Evolutionary conservation across 2,797 vertebrate species (phyloP), one percentile per base, ranked within the genome.

Genomic region (Liparis tanakae): DNA sequence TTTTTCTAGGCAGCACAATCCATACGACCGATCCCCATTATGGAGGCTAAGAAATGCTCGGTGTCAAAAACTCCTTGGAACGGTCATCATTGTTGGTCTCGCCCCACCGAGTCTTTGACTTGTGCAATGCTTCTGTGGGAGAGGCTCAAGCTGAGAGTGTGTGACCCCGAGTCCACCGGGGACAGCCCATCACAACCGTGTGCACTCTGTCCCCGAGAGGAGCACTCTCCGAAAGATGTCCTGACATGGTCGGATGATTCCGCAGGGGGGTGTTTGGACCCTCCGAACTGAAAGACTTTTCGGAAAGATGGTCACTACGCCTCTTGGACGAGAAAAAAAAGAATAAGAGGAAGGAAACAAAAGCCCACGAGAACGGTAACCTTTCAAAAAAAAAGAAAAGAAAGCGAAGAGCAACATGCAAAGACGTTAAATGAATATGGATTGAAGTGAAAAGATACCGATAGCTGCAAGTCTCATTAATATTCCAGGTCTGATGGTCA

Each of bases 21-120:
- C 79, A 76, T 76, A 53, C 43, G 75, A 85, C 70, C 76, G 37
- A 50, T 65, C 63, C 60, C 62, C 73, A 63, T 75, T 70, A 79
- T 58, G 72, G 61, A 70, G 73, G 70, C 71, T 77, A 85, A 82
- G 74, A 85, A 86, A 89, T 82, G 79, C 57, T 77, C 78, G 22
- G 2, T 80, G 86, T 85, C 83, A 82, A 63, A 70, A 68, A 68
- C n/a, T 50, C 54, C 48, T 41, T 43, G 41, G 76, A 60, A 72
- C 82, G 57, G 79, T 72, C 74, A 77, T 86, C 85, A 80, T 55
- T 13, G 20, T 54, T 37, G 13, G 68, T 79, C 61, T 79, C n/a
- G 17, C 60, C 51, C 54, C 44, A 25, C 66, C 53, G 39, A 68
- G 67, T 78, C 82, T 72, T 81, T 50, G 72, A 72, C 76, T 84